phyloP scores from a whole-genome alignment of 1,140 invertebrate genomes.

The Eumaeus atala region DNA sequence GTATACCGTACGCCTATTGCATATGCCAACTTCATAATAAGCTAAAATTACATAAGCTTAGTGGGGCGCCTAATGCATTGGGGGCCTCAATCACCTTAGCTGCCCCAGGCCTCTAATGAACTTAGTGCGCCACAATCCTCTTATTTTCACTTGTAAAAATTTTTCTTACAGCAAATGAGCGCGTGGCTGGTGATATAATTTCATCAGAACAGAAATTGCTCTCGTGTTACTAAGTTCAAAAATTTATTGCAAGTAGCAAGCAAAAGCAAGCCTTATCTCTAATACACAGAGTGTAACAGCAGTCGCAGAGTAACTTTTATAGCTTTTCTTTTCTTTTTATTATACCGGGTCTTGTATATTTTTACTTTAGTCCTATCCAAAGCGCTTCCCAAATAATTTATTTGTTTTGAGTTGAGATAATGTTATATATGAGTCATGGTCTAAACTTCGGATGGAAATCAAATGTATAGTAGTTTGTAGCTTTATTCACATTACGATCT shows the following conservation, averaged over 20 bases:
- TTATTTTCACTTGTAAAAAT: too few relatives aligned
- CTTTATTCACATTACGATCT: too few relatives aligned
- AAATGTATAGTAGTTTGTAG: too few relatives aligned
- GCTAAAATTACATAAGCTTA: too few relatives aligned
- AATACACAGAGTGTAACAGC: neutral
- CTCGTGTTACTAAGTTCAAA: conserved; percentile 11
- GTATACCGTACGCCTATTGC: too few relatives aligned
- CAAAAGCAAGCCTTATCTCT: too few relatives aligned
- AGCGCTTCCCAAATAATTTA: neutral
- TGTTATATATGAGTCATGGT: neutral
- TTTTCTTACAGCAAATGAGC: too few relatives aligned
- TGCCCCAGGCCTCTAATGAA: too few relatives aligned
- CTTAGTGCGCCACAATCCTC: too few relatives aligned
- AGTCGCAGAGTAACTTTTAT: neutral
- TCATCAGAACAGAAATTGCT: conserved; percentile 50
- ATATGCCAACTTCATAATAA: too few relatives aligned
- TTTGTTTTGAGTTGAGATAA: neutral
- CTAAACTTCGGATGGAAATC: neutral
- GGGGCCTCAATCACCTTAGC: too few relatives aligned
- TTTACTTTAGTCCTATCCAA: neutral
- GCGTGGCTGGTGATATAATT: conserved; percentile 38
- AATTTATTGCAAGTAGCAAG: neutral
- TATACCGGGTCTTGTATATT: neutral
- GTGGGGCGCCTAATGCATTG: too few relatives aligned
- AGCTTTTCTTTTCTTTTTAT: neutral